phyloP scores from a whole-genome alignment of 2,113 vertebrate genomes.

The Cavia porcellus region DNA sequence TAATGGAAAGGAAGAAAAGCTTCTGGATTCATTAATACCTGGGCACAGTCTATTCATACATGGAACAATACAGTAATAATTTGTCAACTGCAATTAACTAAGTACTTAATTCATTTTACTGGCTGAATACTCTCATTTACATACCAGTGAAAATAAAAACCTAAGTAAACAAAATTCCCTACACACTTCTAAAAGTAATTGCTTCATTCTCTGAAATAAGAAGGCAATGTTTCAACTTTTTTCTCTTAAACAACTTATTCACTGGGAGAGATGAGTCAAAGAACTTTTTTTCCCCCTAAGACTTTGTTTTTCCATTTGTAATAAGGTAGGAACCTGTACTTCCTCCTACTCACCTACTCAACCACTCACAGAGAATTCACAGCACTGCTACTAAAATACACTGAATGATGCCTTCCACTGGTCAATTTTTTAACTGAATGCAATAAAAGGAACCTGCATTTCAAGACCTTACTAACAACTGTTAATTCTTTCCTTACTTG shows the following conservation, averaged over 20 bases:
- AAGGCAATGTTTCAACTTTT: conserved; percentile 48
- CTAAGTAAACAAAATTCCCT: conserved; percentile 38
- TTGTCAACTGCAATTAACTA: neutral
- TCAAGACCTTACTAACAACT: conserved; percentile 61
- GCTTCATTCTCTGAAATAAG: conserved; percentile 26
- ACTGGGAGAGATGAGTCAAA: conserved; percentile 41
- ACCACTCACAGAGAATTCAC: conserved; percentile 10
- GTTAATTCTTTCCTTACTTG: conserved; percentile 53
- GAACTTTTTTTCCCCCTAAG: conserved; percentile 16
- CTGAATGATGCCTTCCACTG: conserved; percentile 3
- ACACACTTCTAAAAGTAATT: neutral
- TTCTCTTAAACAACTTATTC: conserved; percentile 44
- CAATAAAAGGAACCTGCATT: conserved; percentile 65
- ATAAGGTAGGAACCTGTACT: conserved; percentile 10
- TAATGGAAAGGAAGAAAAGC: conserved; percentile 11
- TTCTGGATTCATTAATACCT: neutral
- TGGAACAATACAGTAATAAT: neutral
- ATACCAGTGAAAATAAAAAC: conserved; percentile 49
- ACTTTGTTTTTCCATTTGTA: conserved; percentile 53
- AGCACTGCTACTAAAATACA: conserved; percentile 38
- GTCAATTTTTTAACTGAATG: conserved; percentile 36
- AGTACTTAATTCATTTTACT: conserved; percentile 33
- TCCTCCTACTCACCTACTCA: conserved; percentile 4
- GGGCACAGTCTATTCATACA: conserved; percentile 25
- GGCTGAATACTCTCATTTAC: neutral